Conservation (phyloP, 1,140 invertebrate species). For the Ladona fulva region DNA sequence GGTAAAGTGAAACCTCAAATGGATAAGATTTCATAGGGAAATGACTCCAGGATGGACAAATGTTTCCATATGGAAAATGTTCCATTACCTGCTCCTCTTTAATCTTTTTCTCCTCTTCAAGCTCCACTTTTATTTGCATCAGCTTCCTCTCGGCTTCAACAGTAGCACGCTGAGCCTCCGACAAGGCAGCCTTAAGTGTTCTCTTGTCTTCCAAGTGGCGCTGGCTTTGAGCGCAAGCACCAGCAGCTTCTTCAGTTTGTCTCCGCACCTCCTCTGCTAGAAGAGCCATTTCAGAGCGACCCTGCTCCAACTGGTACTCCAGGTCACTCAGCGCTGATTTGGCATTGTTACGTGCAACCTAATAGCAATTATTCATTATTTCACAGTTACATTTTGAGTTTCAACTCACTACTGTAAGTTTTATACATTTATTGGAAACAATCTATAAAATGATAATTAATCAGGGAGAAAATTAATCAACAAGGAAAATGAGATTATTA, state of each 20-base stretch:
- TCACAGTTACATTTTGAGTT: too few relatives aligned
- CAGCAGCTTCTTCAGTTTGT: constrained; percentile 15
- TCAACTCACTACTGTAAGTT: too few relatives aligned
- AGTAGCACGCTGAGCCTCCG: constrained; percentile 56
- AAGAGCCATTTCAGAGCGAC: constrained; percentile 59
- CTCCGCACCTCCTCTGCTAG: constrained; percentile 59
- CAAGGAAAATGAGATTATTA: too few relatives aligned
- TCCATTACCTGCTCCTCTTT: constrained; percentile 44
- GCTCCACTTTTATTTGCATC: constrained; percentile 44
- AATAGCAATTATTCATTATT: too few relatives aligned
- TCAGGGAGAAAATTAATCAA: too few relatives aligned
- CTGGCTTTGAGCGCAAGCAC: constrained; percentile 44
- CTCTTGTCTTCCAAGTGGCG: constrained; percentile 68
- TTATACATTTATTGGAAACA: too few relatives aligned
- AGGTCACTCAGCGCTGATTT: constrained; percentile 70
- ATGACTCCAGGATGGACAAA: too few relatives aligned
- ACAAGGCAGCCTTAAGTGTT: constrained; percentile 52
- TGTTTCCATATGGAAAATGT: not conserved
- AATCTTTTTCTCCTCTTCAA: constrained; percentile 49
- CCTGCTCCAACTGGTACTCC: constrained; percentile 63
- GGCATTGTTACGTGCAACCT: constrained; percentile 67
- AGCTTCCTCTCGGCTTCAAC: constrained; percentile 46
- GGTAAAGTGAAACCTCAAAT: too few relatives aligned
- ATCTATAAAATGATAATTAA: too few relatives aligned
- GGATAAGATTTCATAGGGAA: too few relatives aligned